These are phyloP conservation scores for Steinernema khuongi DNA, from an alignment of 1,140 invertebrate species.

Conservation along the genomic window DNA sequence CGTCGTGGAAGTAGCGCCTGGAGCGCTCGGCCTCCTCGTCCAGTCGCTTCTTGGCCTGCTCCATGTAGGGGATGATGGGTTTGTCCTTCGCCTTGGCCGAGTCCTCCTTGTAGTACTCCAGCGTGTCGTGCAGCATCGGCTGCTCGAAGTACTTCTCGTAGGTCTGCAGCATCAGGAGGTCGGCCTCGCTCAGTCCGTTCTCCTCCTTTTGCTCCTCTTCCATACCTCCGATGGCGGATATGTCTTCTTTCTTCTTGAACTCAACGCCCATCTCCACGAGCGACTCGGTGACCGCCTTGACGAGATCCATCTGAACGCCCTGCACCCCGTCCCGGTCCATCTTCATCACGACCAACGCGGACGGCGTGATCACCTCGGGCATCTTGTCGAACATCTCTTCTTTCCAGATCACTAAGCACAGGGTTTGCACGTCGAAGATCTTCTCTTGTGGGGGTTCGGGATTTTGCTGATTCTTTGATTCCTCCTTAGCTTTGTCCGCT, in stretches of 20 bases:
- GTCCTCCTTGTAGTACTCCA: conserved; percentile 86
- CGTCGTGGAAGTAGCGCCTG: neutral
- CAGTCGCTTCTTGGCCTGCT: conserved; percentile 70
- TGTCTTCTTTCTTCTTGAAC: neutral
- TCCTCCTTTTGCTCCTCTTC: conserved; percentile 56
- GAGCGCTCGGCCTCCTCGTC: neutral
- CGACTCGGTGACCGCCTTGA: neutral
- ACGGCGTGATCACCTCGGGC: conserved; percentile 89
- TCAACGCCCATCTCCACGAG: conserved; percentile 61
- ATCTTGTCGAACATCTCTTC: conserved; percentile 85
- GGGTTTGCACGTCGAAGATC: conserved; percentile 77
- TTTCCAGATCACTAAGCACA: conserved; percentile 91
- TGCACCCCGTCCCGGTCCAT: conserved; percentile 87
- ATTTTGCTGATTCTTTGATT: conserved; percentile 77
- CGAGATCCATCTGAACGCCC: conserved; percentile 59
- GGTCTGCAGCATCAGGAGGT: conserved; percentile 10
- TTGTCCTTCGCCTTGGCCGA: conserved; percentile 86
- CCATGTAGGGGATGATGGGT: conserved; percentile 97
- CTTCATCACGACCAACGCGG: conserved; percentile 90
- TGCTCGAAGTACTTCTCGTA: conserved; percentile 74
- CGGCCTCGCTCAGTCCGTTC: neutral
- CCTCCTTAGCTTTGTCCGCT: no score
- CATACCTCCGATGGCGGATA: neutral
- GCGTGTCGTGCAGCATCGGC: conserved; percentile 88
- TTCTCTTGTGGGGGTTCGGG: conserved; percentile 58